phyloP scores from a whole-genome alignment of 2,113 vertebrate species.

The Mobula birostris region DNA sequence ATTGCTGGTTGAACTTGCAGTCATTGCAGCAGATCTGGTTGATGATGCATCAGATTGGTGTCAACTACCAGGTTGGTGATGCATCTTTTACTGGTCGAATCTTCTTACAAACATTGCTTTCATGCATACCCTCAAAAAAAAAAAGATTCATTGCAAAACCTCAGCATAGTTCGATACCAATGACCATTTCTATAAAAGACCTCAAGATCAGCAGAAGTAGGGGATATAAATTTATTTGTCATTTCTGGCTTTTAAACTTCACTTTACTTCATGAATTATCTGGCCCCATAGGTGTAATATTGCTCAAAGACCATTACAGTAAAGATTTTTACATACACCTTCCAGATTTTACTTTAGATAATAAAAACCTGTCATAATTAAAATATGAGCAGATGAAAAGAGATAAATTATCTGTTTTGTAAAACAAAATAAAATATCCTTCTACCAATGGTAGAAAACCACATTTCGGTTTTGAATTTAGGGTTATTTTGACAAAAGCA shows the following conservation, averaged over 20 bases:
- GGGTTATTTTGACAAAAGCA: neutral
- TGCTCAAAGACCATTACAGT: neutral
- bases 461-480: neutral
- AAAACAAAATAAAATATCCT: neutral
- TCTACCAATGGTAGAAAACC: neutral
- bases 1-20: too few relatives aligned
- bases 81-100: neutral
- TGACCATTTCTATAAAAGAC: neutral
- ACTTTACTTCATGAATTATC: neutral
- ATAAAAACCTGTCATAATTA: neutral
- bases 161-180: neutral
- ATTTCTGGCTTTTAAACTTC: neutral
- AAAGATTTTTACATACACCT: neutral
- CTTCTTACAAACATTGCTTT: neutral
- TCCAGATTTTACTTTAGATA: neutral
- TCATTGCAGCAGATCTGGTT: too few relatives aligned
- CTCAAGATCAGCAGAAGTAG: constrained; percentile 13
- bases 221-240: constrained; percentile 24
- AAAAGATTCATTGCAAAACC: neutral
- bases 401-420: neutral
- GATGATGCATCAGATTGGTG: too few relatives aligned
- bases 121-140: neutral
- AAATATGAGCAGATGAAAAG: neutral
- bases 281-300: neutral
- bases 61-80: neutral